phyloP scores from a whole-genome alignment of 2,113 vertebrate genomes.

The Lipotes vexillifer region DNA sequence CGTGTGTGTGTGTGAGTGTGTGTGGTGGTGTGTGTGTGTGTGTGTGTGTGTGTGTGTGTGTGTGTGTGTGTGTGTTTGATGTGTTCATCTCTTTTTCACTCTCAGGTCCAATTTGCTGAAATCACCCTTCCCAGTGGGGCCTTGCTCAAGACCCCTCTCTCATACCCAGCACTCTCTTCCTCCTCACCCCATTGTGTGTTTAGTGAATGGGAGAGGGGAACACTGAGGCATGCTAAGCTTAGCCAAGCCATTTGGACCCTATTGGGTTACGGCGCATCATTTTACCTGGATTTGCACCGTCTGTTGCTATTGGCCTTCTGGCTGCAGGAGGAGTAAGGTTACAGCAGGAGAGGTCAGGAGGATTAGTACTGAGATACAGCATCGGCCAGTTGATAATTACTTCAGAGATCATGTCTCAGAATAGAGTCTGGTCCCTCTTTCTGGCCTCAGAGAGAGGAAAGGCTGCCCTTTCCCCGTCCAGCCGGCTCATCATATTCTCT shows the following conservation, averaged over 20 bases:
- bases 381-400: constrained; percentile 25
- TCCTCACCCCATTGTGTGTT: background rate
- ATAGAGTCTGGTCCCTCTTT: background rate
- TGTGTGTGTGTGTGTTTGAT: background rate
- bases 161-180: background rate
- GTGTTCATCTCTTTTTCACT: background rate
- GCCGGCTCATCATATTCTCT: background rate
- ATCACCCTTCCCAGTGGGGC: background rate
- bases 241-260: constrained; percentile 48
- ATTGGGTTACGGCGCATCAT: background rate
- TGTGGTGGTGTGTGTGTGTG: background rate
- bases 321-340: constrained; percentile 21
- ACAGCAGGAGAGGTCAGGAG: background rate
- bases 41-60: background rate
- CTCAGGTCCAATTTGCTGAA: background rate
- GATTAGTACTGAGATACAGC: background rate
- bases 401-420: background rate
- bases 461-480: background rate
- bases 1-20: background rate
- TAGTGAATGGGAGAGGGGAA: background rate
- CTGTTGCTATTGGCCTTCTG: constrained; percentile 41
- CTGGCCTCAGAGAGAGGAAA: background rate
- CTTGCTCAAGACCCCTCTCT: background rate
- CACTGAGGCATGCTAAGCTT: background rate
- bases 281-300: constrained; percentile 46